These are phyloP conservation scores for Chymomyza amoena DNA, from an alignment of 2,888 invertebrate species.

Conservation along the genomic window DNA sequence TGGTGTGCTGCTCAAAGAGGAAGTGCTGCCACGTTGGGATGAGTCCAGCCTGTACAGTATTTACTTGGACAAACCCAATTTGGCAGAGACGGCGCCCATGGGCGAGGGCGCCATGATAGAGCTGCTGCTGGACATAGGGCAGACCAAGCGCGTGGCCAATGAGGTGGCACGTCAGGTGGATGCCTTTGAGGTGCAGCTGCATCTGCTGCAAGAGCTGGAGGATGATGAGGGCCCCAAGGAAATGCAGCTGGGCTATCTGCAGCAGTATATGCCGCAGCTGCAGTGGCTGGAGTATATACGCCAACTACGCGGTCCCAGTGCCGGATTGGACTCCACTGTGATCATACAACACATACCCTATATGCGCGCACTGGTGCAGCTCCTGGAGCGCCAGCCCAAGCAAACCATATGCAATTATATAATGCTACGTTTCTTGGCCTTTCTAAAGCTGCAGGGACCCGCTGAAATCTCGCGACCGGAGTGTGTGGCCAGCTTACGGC, in stretches of 20 bases:
- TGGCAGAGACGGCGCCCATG: slow-evolving; percentile 64
- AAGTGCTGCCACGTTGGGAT: slow-evolving; percentile 75
- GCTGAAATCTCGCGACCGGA: slow-evolving; percentile 69
- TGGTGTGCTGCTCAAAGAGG: slow-evolving; percentile 72
- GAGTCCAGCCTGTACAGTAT: slow-evolving; percentile 69
- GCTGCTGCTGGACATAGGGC: slow-evolving; percentile 68
- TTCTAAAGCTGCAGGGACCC: slow-evolving; percentile 69
- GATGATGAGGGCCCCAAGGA: slow-evolving; percentile 73
- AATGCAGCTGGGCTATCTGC: slow-evolving; percentile 73
- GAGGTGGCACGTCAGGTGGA: slow-evolving; percentile 67
- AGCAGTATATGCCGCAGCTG: slow-evolving; percentile 68
- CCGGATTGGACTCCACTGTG: slow-evolving; percentile 64
- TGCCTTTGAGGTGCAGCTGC: slow-evolving; percentile 68
- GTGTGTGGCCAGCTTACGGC: slow-evolving; percentile 68
- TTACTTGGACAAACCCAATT: slow-evolving; percentile 72
- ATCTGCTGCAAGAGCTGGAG: slow-evolving; percentile 62
- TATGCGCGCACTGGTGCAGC: slow-evolving; percentile 62
- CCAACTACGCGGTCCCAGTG: slow-evolving; percentile 50
- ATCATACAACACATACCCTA: slow-evolving; percentile 73
- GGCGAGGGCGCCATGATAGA: slow-evolving; percentile 71
- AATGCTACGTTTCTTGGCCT: slow-evolving; percentile 72
- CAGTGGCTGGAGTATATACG: slow-evolving; percentile 66
- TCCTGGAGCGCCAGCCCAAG: slow-evolving; percentile 55
- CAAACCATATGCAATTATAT: slow-evolving; percentile 72
- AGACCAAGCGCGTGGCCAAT: slow-evolving; percentile 69